A percentile compares a stretch with the other conserved stretches of the same genome.
These are phyloP conservation scores for Machimus rusticus DNA, from an alignment of 2,888 invertebrate genomes.

Conservation along the genomic window DNA sequence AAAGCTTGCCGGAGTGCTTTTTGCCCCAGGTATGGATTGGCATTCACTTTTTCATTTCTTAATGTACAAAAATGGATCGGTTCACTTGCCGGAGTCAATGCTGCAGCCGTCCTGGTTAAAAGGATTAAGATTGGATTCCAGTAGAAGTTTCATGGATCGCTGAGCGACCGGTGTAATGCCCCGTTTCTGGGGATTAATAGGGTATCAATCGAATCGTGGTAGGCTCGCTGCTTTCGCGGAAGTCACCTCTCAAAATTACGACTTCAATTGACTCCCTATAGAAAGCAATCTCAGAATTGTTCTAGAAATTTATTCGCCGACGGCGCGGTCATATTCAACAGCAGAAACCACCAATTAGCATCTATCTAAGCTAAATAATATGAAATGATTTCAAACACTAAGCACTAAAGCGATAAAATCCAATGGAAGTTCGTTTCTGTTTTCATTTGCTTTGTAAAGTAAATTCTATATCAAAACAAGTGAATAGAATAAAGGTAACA, in stretches of 20 bases:
- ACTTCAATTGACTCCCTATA: neutral
- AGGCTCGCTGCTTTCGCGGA: neutral
- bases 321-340: neutral
- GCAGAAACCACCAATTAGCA: neutral
- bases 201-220: neutral
- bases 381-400: too few species aligned
- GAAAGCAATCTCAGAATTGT: neutral
- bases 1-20: constrained; percentile 37
- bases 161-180: neutral
- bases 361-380: too few species aligned
- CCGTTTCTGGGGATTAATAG: neutral
- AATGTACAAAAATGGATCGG: constrained; percentile 23
- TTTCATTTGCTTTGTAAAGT: too few species aligned
- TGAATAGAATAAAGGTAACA: too few species aligned
- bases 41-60: constrained; percentile 32
- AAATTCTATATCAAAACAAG: too few species aligned
- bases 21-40: constrained; percentile 28
- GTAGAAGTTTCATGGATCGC: neutral
- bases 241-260: neutral
- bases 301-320: neutral
- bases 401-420: too few species aligned
- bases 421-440: too few species aligned
- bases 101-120: neutral
- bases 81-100: neutral
- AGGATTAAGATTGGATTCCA: neutral